Evolutionary conservation across 2,888 invertebrate genomes (phyloP), one percentile per base, ranked within the genome.

Genomic region (Lymantria dispar): DNA sequence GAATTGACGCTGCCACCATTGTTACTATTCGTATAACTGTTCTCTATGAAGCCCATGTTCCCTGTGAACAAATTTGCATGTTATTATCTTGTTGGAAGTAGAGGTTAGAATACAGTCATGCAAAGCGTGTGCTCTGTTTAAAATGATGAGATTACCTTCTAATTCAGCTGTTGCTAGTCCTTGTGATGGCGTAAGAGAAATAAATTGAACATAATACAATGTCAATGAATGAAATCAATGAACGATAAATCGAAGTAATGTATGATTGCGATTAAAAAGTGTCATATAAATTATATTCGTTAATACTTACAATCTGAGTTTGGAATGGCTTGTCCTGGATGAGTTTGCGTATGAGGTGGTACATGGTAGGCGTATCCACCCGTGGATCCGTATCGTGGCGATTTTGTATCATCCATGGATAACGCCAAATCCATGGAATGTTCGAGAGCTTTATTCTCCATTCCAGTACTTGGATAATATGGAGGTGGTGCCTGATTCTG

Each of bases 1-100:
- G 97, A 98, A 90, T 98, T 97, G 52, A 98, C 97, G 71, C 97
- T 97, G 64, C 98, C 98, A n/a, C 97, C 97, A 83, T 97, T 97
- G 91, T 97, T 97, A 54, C 97, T 97, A 83, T 97, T 97, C 54
- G 97, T 96, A 87, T 97, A 97, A 83, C 96, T 97, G 87, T 97
- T 97, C 82, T 97, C 97, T 89, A 97, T 94, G 89, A 97, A 97
- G 59, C 95, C 96, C 95, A 96, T 96, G 85, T 96, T 96, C 96
- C 96, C 84, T 67, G 67, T 12, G 56, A 43, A 64, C 56, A 64
- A 64, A 42, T 38, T 41, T 33, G 8, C 10, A 10, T 7, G 8
- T 33, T 10, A 33, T 33, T 33, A 33, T 33, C 3, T 33, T 33
- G 10, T 33, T 33, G 33, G 8, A 33, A 8, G 8, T 33, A 33